These are phyloP conservation scores for Pasiphila rectangulata DNA, from an alignment of 2,888 invertebrate genomes.

Conservation along the genomic window DNA sequence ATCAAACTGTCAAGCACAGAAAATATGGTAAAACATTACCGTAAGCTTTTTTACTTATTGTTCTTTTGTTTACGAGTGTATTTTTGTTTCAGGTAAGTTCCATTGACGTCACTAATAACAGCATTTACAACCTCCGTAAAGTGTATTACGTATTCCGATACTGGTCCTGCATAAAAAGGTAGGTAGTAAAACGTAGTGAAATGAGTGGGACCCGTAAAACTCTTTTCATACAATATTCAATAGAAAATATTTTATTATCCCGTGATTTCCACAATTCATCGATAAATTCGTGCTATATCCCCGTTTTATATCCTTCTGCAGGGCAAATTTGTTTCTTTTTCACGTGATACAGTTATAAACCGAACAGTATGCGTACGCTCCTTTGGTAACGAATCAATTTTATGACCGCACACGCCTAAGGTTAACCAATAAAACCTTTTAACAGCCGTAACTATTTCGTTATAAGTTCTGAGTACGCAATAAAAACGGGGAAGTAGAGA, in stretches of 20 bases:
- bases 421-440: constrained; percentile 81
- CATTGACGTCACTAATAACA: constrained; percentile 46
- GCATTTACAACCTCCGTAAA: constrained; percentile 42
- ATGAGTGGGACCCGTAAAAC: constrained; percentile 74
- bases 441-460: constrained; percentile 80
- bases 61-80: constrained; percentile 4
- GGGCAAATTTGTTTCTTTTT: constrained; percentile 77
- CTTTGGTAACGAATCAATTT: constrained; percentile 79
- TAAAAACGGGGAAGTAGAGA: constrained; percentile 76
- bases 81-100: constrained; percentile 57
- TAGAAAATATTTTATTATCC: constrained; percentile 79
- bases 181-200: constrained; percentile 70
- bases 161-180: constrained; percentile 68
- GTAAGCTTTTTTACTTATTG: constrained; percentile 11
- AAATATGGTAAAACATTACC: neutral
- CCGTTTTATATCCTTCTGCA: constrained; percentile 73
- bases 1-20: neutral
- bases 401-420: constrained; percentile 77
- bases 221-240: constrained; percentile 79
- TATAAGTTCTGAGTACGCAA: constrained; percentile 79
- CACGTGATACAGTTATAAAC: constrained; percentile 76
- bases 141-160: constrained; percentile 52
- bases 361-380: constrained; percentile 70
- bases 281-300: constrained; percentile 74
- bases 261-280: constrained; percentile 77